Evolutionary conservation across 2,797 vertebrate species (phyloP).

Genomic region (Rhynchotus rufescens): DNA sequence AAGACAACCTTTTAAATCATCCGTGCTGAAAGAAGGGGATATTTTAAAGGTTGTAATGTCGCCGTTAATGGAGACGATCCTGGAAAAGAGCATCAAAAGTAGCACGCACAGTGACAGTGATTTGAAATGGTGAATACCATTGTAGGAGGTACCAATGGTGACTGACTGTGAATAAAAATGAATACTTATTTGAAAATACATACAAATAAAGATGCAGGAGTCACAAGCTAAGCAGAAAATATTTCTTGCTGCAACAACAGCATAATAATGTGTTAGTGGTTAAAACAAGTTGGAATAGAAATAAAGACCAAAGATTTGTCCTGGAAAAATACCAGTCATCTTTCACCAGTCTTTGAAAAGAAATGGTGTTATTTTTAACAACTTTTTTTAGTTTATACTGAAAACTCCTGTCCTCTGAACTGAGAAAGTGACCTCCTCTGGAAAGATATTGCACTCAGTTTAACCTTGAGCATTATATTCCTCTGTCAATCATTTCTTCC

Average conservation of each 20-base stretch:
- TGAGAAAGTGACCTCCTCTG: constrained; percentile 5
- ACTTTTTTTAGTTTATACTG: background rate
- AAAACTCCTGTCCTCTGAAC: background rate
- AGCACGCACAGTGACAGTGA: fast-evolving
- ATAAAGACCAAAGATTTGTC: background rate
- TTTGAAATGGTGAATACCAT: background rate
- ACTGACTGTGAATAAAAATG: background rate
- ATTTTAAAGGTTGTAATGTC: background rate
- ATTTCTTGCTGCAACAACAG: background rate
- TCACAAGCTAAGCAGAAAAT: background rate
- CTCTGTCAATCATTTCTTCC: constrained; percentile 15
- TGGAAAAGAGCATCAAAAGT: background rate
- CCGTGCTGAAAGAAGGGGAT: background rate
- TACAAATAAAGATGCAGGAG: background rate
- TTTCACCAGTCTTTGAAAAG: background rate
- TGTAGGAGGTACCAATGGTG: fast-evolving
- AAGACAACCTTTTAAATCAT: background rate
- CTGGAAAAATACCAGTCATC: background rate
- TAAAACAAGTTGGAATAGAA: background rate
- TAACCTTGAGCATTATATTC: background rate
- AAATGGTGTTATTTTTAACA: background rate
- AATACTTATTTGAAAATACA: background rate
- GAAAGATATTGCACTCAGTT: background rate
- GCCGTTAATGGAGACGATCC: background rate
- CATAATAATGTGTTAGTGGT: background rate